These are phyloP conservation scores for Candoia aspera DNA, from an alignment of 2,113 vertebrate genomes.

Conservation along the genomic window DNA sequence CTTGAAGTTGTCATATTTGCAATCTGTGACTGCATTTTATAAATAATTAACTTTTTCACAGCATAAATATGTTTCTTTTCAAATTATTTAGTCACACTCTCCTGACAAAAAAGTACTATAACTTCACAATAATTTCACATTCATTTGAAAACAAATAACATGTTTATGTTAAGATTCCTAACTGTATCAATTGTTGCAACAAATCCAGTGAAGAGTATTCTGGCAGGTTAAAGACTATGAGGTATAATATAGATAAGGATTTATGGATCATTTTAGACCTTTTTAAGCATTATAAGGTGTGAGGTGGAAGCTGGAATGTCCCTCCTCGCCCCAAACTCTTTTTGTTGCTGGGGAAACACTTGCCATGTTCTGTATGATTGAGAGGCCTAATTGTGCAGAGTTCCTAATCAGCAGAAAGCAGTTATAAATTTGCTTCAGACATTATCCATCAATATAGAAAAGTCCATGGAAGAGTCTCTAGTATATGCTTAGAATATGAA, in stretches of 20 bases:
- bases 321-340: no score
- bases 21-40: not conserved
- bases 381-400: no score
- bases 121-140: conserved; percentile 5
- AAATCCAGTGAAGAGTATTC: not conserved
- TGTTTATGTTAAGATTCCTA: not conserved
- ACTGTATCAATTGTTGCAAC: not conserved
- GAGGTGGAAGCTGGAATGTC: no score
- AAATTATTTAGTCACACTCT: not conserved
- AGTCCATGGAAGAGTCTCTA: no score
- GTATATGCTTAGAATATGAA: no score
- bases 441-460: no score
- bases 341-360: no score
- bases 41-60: conserved; percentile 24
- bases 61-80: conserved; percentile 17
- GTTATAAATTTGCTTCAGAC: no score
- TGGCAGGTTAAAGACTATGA: not conserved
- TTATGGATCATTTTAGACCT: not conserved
- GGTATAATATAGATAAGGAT: not conserved
- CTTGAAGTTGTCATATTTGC: not conserved
- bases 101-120: not conserved
- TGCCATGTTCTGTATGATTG: no score
- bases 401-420: no score
- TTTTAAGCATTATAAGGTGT: no score
- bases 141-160: conserved; percentile 15